Evolutionary conservation across 2,888 invertebrate genomes (phyloP).

Genomic region (Drosophila subquinaria): DNA sequence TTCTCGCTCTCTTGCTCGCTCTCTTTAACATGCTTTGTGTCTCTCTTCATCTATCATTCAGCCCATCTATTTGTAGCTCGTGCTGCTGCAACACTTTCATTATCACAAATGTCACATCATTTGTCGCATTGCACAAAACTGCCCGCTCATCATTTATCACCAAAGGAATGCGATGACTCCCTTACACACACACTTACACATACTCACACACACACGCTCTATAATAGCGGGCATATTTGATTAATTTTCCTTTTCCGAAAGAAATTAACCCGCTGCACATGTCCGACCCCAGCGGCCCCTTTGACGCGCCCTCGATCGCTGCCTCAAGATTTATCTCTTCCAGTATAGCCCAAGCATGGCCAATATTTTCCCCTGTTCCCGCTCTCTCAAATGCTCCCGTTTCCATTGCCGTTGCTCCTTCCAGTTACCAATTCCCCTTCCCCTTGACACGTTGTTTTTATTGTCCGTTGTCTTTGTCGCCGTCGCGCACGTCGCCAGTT

Average conservation of each 20-base stretch:
- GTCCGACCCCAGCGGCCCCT: constrained; percentile 75
- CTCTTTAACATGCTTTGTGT: neutral
- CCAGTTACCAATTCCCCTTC: constrained; percentile 17
- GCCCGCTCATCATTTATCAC: constrained; percentile 83
- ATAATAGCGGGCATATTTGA: constrained; percentile 69
- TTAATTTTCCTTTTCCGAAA: constrained; percentile 84
- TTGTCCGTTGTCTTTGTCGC: constrained; percentile 25
- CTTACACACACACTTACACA: constrained; percentile 29
- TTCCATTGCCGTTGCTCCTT: constrained; percentile 4
- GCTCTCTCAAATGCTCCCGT: constrained; percentile 2
- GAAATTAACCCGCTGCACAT: constrained; percentile 84
- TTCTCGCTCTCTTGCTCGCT: neutral
- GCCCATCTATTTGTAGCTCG: constrained; percentile 53
- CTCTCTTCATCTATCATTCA: constrained; percentile 30
- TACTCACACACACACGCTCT: constrained; percentile 29
- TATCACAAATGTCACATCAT: constrained; percentile 83
- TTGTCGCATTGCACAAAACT: constrained; percentile 81
- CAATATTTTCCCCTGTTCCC: constrained; percentile 43
- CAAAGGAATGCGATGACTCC: constrained; percentile 72
- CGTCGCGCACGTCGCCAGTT: constrained; percentile 47
- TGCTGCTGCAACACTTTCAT: constrained; percentile 76
- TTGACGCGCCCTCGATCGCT: constrained; percentile 71
- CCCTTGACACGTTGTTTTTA: constrained; percentile 4
- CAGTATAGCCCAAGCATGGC: constrained; percentile 78
- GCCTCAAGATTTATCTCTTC: constrained; percentile 83